phyloP scores from a whole-genome alignment of 2,113 vertebrate species.

The Bubo blakistoni region DNA sequence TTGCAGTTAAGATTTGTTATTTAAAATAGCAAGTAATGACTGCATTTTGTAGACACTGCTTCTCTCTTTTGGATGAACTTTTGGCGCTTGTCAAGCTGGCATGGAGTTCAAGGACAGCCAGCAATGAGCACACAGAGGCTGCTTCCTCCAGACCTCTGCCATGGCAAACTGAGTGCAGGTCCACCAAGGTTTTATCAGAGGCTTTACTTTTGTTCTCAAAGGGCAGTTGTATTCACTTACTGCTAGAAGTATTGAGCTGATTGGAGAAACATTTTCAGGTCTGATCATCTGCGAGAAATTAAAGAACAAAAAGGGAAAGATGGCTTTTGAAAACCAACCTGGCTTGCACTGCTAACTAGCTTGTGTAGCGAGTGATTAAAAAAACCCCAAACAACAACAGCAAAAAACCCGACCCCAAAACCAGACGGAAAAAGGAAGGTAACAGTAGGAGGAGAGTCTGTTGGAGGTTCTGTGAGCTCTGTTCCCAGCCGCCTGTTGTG shows the following conservation, averaged over 20 bases:
- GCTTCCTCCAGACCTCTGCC: neutral
- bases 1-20: neutral
- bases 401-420: neutral
- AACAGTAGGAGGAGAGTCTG: neutral
- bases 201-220: neutral
- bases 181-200: neutral
- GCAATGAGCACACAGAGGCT: neutral
- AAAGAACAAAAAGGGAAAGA: neutral
- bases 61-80: neutral
- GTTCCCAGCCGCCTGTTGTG: accelerated
- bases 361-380: neutral
- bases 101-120: neutral
- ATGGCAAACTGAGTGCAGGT: neutral
- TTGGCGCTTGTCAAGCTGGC: neutral
- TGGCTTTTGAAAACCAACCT: neutral
- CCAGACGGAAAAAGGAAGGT: neutral
- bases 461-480: neutral
- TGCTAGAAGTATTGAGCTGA: neutral
- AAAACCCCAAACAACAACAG: neutral
- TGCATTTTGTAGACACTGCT: neutral
- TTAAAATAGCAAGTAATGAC: neutral
- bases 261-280: neutral
- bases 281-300: neutral
- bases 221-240: neutral
- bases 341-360: neutral